Percentiles rank a stretch among this genome's conserved stretches.
phyloP scores from a whole-genome alignment of 2,797 vertebrate species.

The Crypturellus tataupa region DNA sequence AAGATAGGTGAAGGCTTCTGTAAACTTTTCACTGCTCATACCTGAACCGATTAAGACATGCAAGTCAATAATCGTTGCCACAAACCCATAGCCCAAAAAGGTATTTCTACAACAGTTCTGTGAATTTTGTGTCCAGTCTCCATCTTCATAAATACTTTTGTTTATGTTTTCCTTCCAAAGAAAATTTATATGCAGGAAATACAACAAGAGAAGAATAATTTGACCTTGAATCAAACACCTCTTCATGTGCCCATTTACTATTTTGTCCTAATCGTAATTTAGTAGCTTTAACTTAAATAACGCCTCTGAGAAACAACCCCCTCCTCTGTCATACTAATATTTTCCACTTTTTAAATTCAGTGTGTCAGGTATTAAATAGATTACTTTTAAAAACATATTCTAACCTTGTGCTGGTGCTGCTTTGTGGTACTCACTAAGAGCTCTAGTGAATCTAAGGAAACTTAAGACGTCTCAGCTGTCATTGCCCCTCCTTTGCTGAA shows the following conservation, averaged over 20 bases:
- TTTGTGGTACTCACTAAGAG: neutral
- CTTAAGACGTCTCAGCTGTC: neutral
- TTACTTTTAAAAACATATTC: neutral
- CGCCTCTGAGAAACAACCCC: neutral
- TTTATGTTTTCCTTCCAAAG: neutral
- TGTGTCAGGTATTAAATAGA: neutral
- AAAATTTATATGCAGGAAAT: neutral
- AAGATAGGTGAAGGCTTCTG: neutral
- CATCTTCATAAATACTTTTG: neutral
- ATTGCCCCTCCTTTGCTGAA: neutral
- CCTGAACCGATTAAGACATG: fast-evolving
- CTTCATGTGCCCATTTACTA: neutral
- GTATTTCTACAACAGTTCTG: neutral
- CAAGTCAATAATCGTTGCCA: neutral
- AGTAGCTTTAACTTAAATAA: neutral
- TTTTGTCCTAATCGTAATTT: neutral
- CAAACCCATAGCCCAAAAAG: neutral
- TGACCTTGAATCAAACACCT: neutral
- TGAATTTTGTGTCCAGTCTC: neutral
- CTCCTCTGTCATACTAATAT: neutral
- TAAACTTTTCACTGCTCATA: neutral
- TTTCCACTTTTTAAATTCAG: neutral
- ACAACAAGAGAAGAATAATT: neutral
- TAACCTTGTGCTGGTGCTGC: neutral
- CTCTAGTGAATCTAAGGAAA: neutral